Evolutionary conservation across 2,888 invertebrate genomes (phyloP), one percentile per base, ranked within the genome.

Genomic region (Keiferia lycopersicella): DNA sequence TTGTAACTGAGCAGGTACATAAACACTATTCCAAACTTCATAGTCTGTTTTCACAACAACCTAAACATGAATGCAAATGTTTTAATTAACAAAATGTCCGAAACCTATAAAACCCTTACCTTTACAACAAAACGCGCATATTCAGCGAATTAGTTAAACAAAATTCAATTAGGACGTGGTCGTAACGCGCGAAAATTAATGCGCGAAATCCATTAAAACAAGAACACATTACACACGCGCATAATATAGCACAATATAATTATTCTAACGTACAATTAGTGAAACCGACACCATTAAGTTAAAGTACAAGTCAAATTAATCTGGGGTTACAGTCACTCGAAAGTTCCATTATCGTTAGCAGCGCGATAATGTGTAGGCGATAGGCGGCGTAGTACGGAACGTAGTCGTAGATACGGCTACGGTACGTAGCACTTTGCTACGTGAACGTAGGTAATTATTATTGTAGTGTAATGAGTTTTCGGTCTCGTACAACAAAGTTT

Each of bases 321-420:
- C 89, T 83, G 69, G 82, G 90, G 87, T 88, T 87, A 86, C 81
- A 88, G 86, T 88, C 88, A 88, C 87, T 90, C 82, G 86, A 86
- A 89, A 87, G 84, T 88, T 89, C 90, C 90, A 91, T 91, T 91
- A 89, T 89, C 89, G 84, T 91, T 88, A 89, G 83, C 81, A 83
- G 83, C 81, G 78, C 78, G 82, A 80, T 86, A 81, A 85, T 83
- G 82, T 75, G 80, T 81, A 80, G 81, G 83, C 82, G 83, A 84
- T 85, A 83, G 79, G 77, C 82, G 78, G 34, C 45, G 65, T 63
- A 57, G 30, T 34, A 56, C 56, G 56, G 45, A 39, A 67, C 62
- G 51, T 61, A 41, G n/a, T 45, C 61, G 61, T 61, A 61, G 58
- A 30, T 61, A 45, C 61, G 61, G 50, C 61, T 61, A 61, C 61